Conservation (phyloP, 2,888 invertebrate genomes). For the Pasiphila rectangulata region DNA sequence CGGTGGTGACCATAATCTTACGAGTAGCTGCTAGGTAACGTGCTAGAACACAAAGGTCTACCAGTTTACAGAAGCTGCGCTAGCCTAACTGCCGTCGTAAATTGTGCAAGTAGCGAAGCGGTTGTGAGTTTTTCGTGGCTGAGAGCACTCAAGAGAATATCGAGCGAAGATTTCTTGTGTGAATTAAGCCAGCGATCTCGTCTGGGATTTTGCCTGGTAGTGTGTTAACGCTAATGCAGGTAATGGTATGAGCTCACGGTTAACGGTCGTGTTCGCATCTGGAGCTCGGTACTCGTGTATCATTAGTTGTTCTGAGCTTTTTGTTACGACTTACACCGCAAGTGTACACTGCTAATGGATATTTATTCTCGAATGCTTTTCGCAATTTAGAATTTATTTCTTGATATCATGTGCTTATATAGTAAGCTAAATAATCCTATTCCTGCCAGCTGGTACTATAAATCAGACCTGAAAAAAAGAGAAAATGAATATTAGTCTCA, state of each 20-base stretch:
- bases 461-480: no score
- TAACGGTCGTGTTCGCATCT: constrained; percentile 36
- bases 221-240: constrained; percentile 47
- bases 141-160: constrained; percentile 56
- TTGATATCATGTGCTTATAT: no score
- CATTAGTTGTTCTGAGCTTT: constrained; percentile 20
- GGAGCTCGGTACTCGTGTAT: constrained; percentile 21
- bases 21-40: no score
- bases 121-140: constrained; percentile 56
- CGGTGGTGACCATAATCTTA: no score
- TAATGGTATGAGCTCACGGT: constrained; percentile 34
- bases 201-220: constrained; percentile 44
- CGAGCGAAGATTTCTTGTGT: constrained; percentile 56
- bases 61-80: constrained; percentile 52
- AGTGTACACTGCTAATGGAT: constrained; percentile 3
- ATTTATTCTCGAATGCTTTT: background rate
- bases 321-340: constrained; percentile 9
- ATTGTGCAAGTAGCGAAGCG: constrained; percentile 59
- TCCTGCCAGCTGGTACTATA: no score
- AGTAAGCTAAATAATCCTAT: no score
- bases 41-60: constrained; percentile 44
- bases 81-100: constrained; percentile 65
- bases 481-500: background rate
- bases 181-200: constrained; percentile 51
- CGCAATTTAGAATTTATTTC: no score